Conservation (phyloP, 2,888 invertebrate genomes). For the Chrysotoxum bicinctum region DNA sequence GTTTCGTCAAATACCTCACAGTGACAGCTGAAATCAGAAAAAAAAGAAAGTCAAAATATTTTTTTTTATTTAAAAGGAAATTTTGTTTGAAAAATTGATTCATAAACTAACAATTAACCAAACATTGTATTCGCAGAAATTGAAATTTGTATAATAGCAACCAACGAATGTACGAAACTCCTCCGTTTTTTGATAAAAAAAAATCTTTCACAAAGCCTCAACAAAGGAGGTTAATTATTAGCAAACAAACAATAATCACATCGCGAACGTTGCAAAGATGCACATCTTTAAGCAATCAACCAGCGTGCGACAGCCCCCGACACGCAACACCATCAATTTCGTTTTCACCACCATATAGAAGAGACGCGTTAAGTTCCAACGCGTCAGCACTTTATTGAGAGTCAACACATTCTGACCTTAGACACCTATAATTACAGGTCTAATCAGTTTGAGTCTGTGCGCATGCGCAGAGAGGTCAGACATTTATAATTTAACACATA, state of each 20-base stretch:
- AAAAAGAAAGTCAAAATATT: slow-evolving; percentile 30
- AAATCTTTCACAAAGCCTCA: neutral
- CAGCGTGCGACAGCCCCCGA: slow-evolving; percentile 49
- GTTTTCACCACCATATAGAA: slow-evolving; percentile 42
- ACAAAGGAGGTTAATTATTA: slow-evolving; percentile 69
- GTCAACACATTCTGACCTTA: slow-evolving; percentile 70
- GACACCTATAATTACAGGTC: slow-evolving; percentile 72
- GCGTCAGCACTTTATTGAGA: slow-evolving; percentile 70
- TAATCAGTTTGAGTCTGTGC: slow-evolving; percentile 56
- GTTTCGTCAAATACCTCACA: slow-evolving; percentile 89
- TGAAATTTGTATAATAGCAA: neutral
- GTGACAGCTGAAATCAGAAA: slow-evolving; percentile 87
- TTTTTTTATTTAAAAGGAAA: neutral
- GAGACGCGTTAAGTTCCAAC: slow-evolving; percentile 42
- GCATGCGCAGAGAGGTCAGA: slow-evolving; percentile 43
- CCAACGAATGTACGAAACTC: slow-evolving; percentile 18
- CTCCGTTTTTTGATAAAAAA: neutral
- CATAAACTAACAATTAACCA: slow-evolving; percentile 14
- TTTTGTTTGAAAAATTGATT: neutral
- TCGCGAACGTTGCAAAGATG: slow-evolving; percentile 24
- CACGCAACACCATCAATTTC: slow-evolving; percentile 68
- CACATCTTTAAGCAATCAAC: slow-evolving; percentile 48
- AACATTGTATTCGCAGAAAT: neutral
- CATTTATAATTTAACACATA: slow-evolving; percentile 46
- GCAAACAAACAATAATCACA: slow-evolving; percentile 55